Conservation (phyloP, 1,140 invertebrate genomes). For the Chrysoperla carnea region DNA sequence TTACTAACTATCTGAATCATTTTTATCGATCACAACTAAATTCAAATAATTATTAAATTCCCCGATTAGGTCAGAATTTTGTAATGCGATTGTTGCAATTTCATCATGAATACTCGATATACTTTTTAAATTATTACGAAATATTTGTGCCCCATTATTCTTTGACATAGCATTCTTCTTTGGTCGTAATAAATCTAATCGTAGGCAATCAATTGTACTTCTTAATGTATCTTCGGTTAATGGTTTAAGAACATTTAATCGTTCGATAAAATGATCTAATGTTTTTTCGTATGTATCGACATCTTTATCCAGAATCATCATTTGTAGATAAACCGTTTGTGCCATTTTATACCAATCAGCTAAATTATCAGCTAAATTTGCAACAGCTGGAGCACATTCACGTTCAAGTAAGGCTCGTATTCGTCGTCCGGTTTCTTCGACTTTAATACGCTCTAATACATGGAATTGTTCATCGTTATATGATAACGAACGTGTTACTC, state of each 20-base stretch:
- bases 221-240: conserved; percentile 10
- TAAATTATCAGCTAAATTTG: conserved; percentile 47
- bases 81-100: not conserved
- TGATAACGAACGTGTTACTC: conserved; percentile 63
- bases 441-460: conserved; percentile 64
- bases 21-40: no score
- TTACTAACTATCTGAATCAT: no score
- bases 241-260: conserved; percentile 14
- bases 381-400: conserved; percentile 44
- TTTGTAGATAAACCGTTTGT: conserved; percentile 57
- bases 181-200: not conserved
- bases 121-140: conserved; percentile 1
- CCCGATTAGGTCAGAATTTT: not conserved
- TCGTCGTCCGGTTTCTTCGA: conserved; percentile 48
- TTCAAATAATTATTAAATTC: not conserved
- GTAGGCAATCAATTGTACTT: conserved; percentile 4
- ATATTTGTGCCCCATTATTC: conserved; percentile 1
- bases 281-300: conserved; percentile 22
- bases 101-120: not conserved
- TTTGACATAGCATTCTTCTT: not conserved
- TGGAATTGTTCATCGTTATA: conserved; percentile 92
- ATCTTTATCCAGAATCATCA: conserved; percentile 58
- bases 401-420: conserved; percentile 42
- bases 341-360: conserved; percentile 76
- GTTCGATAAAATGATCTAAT: conserved; percentile 14